Conservation (phyloP, 2,888 invertebrate species). For the Coleophora flavipennella region DNA sequence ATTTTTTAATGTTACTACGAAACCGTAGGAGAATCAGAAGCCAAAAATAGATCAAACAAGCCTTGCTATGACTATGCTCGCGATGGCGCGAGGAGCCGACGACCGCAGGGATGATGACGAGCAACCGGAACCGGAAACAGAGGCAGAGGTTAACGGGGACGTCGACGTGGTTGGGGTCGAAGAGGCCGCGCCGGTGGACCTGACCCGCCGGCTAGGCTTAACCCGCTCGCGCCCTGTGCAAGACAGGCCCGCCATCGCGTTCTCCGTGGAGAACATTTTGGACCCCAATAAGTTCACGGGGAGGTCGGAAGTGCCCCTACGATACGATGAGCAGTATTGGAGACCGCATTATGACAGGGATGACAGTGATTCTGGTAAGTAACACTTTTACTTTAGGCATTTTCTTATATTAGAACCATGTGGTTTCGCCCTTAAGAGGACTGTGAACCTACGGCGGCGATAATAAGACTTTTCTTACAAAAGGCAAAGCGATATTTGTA, state of each 20-base stretch:
- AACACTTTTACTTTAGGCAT: no score
- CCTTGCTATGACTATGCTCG: conserved; percentile 71
- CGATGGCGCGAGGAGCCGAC: conserved; percentile 64
- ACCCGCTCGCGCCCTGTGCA: conserved; percentile 68
- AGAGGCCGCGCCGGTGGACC: conserved; percentile 60
- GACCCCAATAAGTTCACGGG: conserved; percentile 94
- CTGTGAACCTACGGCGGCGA: no score
- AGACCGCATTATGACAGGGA: conserved; percentile 69
- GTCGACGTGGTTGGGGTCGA: conserved; percentile 66
- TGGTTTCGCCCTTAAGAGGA: no score
- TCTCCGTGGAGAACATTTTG: conserved; percentile 92
- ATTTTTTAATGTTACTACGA: no score
- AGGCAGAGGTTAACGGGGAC: conserved; percentile 52
- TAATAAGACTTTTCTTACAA: no score
- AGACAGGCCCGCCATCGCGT: conserved; percentile 77
- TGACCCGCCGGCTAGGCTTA: conserved; percentile 66
- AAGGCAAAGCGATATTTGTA: no score
- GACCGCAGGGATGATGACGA: conserved; percentile 43
- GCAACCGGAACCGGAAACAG: conserved; percentile 33
- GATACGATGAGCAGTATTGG: conserved; percentile 74
- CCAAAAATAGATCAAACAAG: conserved; percentile 21
- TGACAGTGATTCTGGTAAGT: conserved; percentile 73
- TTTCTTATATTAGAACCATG: no score
- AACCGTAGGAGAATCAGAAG: no score
- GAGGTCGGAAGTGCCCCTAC: conserved; percentile 64